Evolutionary conservation across 2,113 vertebrate genomes (phyloP), one percentile per base, ranked within the genome.

Genomic region (Sorex fumeus): DNA sequence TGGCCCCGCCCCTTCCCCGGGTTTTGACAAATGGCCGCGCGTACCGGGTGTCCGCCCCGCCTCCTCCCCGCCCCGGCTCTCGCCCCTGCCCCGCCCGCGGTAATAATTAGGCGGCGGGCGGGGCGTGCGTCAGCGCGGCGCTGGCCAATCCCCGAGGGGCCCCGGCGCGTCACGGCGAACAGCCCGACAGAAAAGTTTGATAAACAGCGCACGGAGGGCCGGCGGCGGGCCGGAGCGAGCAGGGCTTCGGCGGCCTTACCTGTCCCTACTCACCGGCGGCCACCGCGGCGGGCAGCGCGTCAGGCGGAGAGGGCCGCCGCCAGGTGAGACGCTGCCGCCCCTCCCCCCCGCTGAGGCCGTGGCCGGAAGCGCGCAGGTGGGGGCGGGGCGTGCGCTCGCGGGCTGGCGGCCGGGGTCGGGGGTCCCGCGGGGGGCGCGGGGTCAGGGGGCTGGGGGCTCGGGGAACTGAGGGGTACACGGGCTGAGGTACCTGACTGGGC

Each of bases 131-230:
- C 96, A 96, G 96, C 97, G 94, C 90, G 4, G 83, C 40, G 0
- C 50, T 82, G 80, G 88, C 97, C 53, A 96, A 97, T 93, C 87
- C 45, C 1, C 8, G 25, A 2, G 81, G 75, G 60, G 27, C 45
- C 81, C 21, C 93, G 79, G 60, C 95, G 96, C 97, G 97, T 97
- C 96, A 97, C 92, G 88, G 93, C 94, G 90, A 96, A 95, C 96
- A 94, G 94, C 87, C 93, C 90, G 90, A 94, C 95, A 92, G 94
- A 97, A 98, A 98, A 98, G 97, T 98, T 98, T 97, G 95, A 95
- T 78, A 95, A 96, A 96, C 96, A 97, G 96, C 94, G 95, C 87
- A 95, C 82, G 67, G 95, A 93, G 84, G 77, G 90, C 91, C 70
- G 93, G 91, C 72, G 84, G 91, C 76, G 82, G 88, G 77, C 96